Base-by-base conservation (phyloP, 2,113 vertebrate genomes). In the Colistium nudipinnis region DNA sequence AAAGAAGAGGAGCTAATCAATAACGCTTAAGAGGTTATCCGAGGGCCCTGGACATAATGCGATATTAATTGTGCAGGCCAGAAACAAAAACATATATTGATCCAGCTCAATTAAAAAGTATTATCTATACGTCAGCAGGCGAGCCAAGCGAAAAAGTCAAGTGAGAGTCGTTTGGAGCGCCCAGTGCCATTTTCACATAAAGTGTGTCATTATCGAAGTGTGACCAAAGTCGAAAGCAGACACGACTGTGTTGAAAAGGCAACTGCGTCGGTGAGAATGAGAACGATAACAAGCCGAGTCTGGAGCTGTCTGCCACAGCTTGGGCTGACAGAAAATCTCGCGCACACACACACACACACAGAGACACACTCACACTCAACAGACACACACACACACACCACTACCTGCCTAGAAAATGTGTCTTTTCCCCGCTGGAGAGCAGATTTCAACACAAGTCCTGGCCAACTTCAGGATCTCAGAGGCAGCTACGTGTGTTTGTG, bases 261-360 rank as follows among this genome's bases (percentile, higher is more conserved):
- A 52, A 62, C 54, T 1, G 75, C 45, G 43, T 66, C 56, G 0
- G 28, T 17, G 55, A 56, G 38, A 83, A 62, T 2, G 25, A 67
- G 64, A 28, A n/a, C 19, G 76, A 63, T 75, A 80, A 82, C 53
- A 28, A 81, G 70, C 69, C 64, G 63, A 45, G 52, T 39, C 28
- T 30, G 14, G 62, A 16, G 48, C 51, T 73, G 74, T 82, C 76
- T 84, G 61, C 54, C 80, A 81, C 68, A 89, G 67, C 78, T 82
- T 67, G 70, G 66, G 61, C 65, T 45, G 83, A 85, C 65, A 62
- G 70, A 69, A 62, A 76, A 81, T 76, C 63, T 80, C 39, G 43
- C 68, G 57, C 51, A 60, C 65, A 53, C 63, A 52, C 38, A 8
- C 64, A 13, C 57, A 51, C 55, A 33, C 52, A 64, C 66, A 47